Evolutionary conservation across 2,113 vertebrate species (phyloP).

Genomic region (Poeciliopsis prolifica): DNA sequence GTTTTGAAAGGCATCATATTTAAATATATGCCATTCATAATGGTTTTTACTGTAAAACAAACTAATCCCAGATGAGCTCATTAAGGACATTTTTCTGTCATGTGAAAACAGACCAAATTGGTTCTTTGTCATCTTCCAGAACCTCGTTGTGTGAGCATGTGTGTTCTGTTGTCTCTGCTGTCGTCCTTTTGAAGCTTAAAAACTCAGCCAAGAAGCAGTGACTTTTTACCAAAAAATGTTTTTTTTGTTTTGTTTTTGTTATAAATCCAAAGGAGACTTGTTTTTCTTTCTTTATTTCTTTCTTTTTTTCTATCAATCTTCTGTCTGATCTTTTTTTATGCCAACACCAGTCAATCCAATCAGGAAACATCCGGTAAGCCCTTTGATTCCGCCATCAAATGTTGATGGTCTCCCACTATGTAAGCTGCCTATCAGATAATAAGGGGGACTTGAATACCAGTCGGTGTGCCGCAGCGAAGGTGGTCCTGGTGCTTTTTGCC

Average conservation of each 20-base stretch:
- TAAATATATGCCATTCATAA: slow-evolving; percentile 43
- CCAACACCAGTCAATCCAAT: slow-evolving; percentile 71
- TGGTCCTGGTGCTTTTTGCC: slow-evolving; percentile 75
- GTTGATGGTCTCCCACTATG: slow-evolving; percentile 71
- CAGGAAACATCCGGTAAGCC: slow-evolving; percentile 65
- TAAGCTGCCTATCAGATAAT: slow-evolving; percentile 82
- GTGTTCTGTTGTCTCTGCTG: slow-evolving; percentile 34
- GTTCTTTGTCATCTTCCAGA: slow-evolving; percentile 15
- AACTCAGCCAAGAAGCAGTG: slow-evolving; percentile 37
- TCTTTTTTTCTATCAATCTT: slow-evolving; percentile 64
- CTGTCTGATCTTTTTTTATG: slow-evolving; percentile 66
- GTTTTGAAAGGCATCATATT: slow-evolving; percentile 46
- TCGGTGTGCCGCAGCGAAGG: slow-evolving; percentile 53
- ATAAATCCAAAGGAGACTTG: slow-evolving; percentile 37
- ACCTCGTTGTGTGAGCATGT: slow-evolving; percentile 28
- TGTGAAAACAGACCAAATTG: slow-evolving; percentile 31
- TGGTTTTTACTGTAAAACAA: slow-evolving; percentile 51
- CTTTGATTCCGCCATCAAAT: slow-evolving; percentile 72
- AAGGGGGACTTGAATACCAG: slow-evolving; percentile 68
- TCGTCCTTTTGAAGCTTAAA: slow-evolving; percentile 50
- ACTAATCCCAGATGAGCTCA: slow-evolving; percentile 54
- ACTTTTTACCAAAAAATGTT: slow-evolving; percentile 2
- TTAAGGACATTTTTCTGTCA: slow-evolving; percentile 50
- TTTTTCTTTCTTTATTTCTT: slow-evolving; percentile 31
- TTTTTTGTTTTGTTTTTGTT: slow-evolving; percentile 30